These are phyloP conservation scores for Ostrea denselamellosa DNA, from an alignment of 1,140 invertebrate genomes.

Conservation along the genomic window DNA sequence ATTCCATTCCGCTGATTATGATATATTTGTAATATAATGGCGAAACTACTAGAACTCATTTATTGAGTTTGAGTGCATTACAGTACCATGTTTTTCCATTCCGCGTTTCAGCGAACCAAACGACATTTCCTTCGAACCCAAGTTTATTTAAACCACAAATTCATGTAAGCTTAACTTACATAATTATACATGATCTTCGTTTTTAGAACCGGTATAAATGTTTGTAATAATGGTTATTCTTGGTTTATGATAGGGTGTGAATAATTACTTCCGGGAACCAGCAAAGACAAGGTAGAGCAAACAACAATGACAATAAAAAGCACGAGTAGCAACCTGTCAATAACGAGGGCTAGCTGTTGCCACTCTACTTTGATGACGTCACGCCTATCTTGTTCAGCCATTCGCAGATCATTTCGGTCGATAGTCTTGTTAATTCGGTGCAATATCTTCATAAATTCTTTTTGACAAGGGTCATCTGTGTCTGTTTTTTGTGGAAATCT, in stretches of 20 bases:
- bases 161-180: no score
- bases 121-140: no score
- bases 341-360: conserved; percentile 88
- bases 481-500: conserved; percentile 64
- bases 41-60: no score
- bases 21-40: no score
- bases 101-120: no score
- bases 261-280: conserved; percentile 70
- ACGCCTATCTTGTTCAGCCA: conserved; percentile 84
- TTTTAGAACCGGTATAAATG: neutral
- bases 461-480: conserved; percentile 81
- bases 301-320: conserved; percentile 84
- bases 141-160: no score
- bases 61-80: no score
- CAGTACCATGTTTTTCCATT: no score
- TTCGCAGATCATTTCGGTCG: conserved; percentile 85
- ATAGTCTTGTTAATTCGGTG: conserved; percentile 86
- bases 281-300: conserved; percentile 70
- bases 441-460: conserved; percentile 83
- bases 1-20: no score
- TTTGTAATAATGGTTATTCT: neutral
- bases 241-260: neutral
- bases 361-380: conserved; percentile 86
- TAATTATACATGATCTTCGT: neutral
- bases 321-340: conserved; percentile 84